phyloP scores from a whole-genome alignment of 2,888 invertebrate genomes.

The Aphrophora alni region DNA sequence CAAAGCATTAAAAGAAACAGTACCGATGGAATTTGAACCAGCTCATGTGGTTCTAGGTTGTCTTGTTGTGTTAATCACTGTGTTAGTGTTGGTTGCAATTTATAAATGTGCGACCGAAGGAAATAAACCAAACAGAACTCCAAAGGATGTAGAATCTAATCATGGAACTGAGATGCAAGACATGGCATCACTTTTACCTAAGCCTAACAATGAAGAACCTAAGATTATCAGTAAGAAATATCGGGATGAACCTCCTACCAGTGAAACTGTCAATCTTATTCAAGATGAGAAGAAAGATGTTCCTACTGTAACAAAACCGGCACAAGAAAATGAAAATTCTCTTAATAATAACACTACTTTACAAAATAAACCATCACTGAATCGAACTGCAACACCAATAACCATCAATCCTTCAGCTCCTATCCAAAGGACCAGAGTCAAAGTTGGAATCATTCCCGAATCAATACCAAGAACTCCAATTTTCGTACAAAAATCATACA shows the following conservation, averaged over 20 bases:
- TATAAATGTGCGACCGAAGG: conserved; percentile 21
- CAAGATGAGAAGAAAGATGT: conserved; percentile 29
- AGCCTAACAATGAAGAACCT: conserved; percentile 44
- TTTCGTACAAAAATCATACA: conserved; percentile 37
- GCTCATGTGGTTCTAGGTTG: background rate
- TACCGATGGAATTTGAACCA: background rate
- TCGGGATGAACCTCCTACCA: conserved; percentile 32
- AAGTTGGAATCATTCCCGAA: conserved; percentile 34
- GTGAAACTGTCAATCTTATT: conserved; percentile 35
- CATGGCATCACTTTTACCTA: conserved; percentile 47
- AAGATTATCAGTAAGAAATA: conserved; percentile 29
- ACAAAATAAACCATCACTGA: background rate
- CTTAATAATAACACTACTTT: conserved; percentile 28
- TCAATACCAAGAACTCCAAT: conserved; percentile 41
- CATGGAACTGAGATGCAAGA: conserved; percentile 48
- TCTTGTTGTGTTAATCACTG: background rate
- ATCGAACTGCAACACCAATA: conserved; percentile 9
- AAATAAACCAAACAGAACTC: conserved; percentile 19
- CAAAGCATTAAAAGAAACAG: background rate
- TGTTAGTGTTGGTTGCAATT: background rate
- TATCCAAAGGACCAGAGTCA: conserved; percentile 36
- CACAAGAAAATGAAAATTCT: conserved; percentile 28
- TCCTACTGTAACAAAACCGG: conserved; percentile 6
- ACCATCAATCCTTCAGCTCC: conserved; percentile 29
- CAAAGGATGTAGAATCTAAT: conserved; percentile 42